A percentile compares a stretch with the other conserved stretches of the same genome.
phyloP scores from a whole-genome alignment of 1,140 invertebrate species.

The Xylocopa sonorina region DNA sequence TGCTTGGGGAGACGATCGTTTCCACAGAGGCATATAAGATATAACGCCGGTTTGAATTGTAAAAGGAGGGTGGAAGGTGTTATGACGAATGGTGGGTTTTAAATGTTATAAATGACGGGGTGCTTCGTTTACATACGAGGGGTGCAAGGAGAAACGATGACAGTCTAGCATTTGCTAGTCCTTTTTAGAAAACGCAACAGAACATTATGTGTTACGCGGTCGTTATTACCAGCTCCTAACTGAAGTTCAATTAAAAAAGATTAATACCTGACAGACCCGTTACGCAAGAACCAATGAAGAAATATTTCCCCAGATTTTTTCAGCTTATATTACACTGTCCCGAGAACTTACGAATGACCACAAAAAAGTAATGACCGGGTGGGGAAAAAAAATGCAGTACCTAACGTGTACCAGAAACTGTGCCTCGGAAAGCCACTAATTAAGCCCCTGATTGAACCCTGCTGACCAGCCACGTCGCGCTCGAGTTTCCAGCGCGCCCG shows the following conservation, averaged over 20 bases:
- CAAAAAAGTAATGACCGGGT: neutral
- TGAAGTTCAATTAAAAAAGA: neutral
- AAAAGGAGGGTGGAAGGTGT: neutral
- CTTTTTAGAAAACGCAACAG: no score
- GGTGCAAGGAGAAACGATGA: no score
- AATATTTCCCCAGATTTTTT: no score
- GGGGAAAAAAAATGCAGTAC: neutral
- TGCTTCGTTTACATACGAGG: no score
- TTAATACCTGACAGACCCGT: no score
- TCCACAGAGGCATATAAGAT: no score
- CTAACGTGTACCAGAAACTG: neutral
- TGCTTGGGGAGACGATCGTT: neutral
- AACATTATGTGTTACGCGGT: no score
- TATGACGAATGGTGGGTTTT: neutral
- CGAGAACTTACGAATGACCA: neutral
- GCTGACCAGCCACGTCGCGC: neutral
- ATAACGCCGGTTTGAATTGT: no score
- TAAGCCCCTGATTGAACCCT: neutral
- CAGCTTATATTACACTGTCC: neutral
- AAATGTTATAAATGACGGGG: no score
- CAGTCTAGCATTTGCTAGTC: no score
- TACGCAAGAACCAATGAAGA: no score
- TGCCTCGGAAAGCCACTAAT: neutral
- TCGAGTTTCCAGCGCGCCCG: neutral
- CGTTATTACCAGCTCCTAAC: no score